Conservation (phyloP, 2,888 invertebrate genomes). For the Cheilosia scutellata region DNA sequence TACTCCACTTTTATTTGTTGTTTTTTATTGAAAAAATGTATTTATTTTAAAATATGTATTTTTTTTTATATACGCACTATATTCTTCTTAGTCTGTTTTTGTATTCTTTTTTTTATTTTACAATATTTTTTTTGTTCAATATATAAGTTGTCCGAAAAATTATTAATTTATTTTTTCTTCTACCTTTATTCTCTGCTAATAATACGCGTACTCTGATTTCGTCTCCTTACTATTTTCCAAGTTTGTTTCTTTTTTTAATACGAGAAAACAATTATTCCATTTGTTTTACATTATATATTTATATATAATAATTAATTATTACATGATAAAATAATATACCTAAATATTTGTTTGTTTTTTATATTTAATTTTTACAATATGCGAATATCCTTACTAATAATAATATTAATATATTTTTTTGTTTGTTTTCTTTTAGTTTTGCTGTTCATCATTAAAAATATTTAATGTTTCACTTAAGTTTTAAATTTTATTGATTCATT, state of each 20-base stretch:
- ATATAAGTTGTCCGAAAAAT: constrained; percentile 74
- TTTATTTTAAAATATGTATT: constrained; percentile 77
- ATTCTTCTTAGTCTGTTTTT: constrained; percentile 70
- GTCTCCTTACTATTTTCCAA: constrained; percentile 50
- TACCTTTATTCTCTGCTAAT: constrained; percentile 48
- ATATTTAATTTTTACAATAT: constrained; percentile 67
- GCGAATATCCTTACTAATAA: constrained; percentile 69
- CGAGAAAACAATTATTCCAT: constrained; percentile 68
- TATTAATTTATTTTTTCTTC: constrained; percentile 44
- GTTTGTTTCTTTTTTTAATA: constrained; percentile 47
- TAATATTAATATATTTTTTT: constrained; percentile 63
- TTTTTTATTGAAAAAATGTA: constrained; percentile 77
- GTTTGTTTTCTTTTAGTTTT: constrained; percentile 44
- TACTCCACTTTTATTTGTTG: constrained; percentile 35
- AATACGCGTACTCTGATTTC: constrained; percentile 71
- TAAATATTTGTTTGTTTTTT: constrained; percentile 68
- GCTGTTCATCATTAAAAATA: constrained; percentile 69
- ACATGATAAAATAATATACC: constrained; percentile 76
- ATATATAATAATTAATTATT: constrained; percentile 69
- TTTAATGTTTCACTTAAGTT: constrained; percentile 57
- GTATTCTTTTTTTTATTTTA: constrained; percentile 53
- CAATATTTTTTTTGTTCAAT: constrained; percentile 67
- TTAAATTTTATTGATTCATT: constrained; percentile 65
- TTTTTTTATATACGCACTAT: constrained; percentile 73
- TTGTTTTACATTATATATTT: constrained; percentile 36